Base-by-base conservation (phyloP, 2,888 invertebrate genomes). In the Catotricha subobsoleta region DNA sequence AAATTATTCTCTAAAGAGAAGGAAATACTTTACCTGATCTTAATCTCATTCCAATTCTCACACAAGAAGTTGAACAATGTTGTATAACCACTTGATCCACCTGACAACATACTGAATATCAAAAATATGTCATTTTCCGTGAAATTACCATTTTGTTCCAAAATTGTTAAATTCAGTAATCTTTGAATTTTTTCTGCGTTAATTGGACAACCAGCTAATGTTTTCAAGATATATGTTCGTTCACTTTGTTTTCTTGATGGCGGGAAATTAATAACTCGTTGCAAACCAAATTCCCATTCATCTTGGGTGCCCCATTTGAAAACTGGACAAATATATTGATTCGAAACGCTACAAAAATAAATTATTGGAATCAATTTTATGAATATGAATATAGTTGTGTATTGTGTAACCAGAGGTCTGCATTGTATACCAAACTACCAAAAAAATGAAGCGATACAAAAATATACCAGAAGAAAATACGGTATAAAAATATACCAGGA, bases 271-370 rank as follows among this genome's bases (percentile, higher is more conserved):
- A 80, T 74, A 0, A 83, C 74, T 9, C 82, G 67, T 47, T 82
- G 72, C 1, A 86, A 65, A 27, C 82, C 83, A 49, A 84, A 84
- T 47, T 82, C 74, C 83, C 83, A 86, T 57, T 84, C 83, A 34
- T 79, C 74, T 49, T 69, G 67, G 0, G 77, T 73, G 1, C 84
- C 84, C 76, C 80, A 83, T 59, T 76, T 76, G 58, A 84, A 83
- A 1, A 84, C 80, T 1, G 83, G 80, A 46, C 84, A 84, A 46
- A 84, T 72, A 57, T 72, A 79, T 53, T 76, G 74, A 57, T 78
- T 80, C 15, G 78, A 69, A 38, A 82, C 73, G 6, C 84, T 84
- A 56, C 20, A 6, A 19, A 33, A 33, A 33, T n/a, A n/a, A n/a
- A n/a, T n/a, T n/a, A n/a, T n/a, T n/a, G n/a, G n/a, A n/a, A n/a